A percentile compares a stretch with the other conserved stretches of the same genome.
Evolutionary conservation across 1,140 invertebrate species (phyloP).

Genomic region (Musca domestica): DNA sequence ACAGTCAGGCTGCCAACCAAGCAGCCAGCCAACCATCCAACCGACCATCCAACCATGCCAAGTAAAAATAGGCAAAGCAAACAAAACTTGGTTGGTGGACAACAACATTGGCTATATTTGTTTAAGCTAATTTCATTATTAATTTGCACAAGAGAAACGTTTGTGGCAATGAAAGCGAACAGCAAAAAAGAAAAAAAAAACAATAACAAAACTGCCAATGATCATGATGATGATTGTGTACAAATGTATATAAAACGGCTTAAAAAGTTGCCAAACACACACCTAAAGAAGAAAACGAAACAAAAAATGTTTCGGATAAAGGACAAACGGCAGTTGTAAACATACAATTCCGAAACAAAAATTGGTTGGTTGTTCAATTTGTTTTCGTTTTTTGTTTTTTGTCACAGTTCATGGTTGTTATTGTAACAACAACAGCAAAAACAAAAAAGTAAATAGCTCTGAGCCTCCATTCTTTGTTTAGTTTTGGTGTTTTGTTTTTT

Average conservation of each 20-base stretch:
- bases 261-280: neutral
- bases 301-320: neutral
- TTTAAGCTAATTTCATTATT: slow-evolving; percentile 20
- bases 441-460: neutral
- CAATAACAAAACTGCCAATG: slow-evolving; percentile 8
- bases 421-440: neutral
- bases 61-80: neutral
- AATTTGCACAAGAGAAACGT: slow-evolving; percentile 7
- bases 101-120: neutral
- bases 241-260: neutral
- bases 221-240: neutral
- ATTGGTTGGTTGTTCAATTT: too few relatives aligned
- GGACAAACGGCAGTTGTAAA: neutral
- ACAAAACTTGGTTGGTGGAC: neutral
- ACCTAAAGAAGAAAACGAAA: neutral
- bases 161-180: too few relatives aligned
- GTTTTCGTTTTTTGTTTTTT: too few relatives aligned
- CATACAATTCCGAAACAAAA: too few relatives aligned
- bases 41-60: too few relatives aligned
- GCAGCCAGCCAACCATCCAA: too few relatives aligned
- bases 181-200: neutral
- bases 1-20: too few relatives aligned
- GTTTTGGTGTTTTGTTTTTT: too few relatives aligned
- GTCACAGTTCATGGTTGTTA: neutral
- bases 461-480: too few relatives aligned